Evolutionary conservation across 2,113 vertebrate species (phyloP).

Genomic region (Hyla sarda): DNA sequence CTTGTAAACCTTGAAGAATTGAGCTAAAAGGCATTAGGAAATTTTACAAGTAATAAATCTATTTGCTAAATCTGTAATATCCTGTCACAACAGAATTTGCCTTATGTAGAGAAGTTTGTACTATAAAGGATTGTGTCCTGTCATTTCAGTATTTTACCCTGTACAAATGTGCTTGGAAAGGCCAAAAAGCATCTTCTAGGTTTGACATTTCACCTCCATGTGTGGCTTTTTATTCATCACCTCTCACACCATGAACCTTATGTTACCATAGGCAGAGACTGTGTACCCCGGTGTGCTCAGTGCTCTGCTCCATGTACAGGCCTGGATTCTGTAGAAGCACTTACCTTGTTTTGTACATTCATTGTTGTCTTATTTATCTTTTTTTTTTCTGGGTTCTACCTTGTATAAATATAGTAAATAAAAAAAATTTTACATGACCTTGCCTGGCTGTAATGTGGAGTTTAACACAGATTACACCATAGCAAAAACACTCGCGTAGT

Average conservation of each 20-base stretch:
- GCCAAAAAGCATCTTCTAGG: background rate
- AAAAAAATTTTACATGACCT: conserved; percentile 50
- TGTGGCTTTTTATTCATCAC: background rate
- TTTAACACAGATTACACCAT: too few relatives aligned
- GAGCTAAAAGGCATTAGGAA: background rate
- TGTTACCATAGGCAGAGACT: background rate
- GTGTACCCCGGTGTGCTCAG: background rate
- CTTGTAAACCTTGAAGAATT: background rate
- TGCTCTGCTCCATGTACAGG: background rate
- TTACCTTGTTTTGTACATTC: conserved; percentile 43
- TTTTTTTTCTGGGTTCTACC: conserved; percentile 35
- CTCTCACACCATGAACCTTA: background rate
- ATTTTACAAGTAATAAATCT: background rate
- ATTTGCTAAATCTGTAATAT: background rate
- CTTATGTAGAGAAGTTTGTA: background rate
- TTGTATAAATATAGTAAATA: conserved; percentile 56
- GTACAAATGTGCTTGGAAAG: background rate
- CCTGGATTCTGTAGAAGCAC: conserved; percentile 27
- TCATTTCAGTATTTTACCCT: background rate
- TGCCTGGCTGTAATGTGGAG: background rate
- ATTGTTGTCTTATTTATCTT: conserved; percentile 48
- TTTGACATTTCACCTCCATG: background rate
- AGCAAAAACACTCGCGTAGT: too few relatives aligned
- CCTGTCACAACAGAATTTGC: background rate
- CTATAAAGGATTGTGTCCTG: background rate